Base-by-base conservation (phyloP, 37 sponge, comb jelly and placozoan species). In the Amphimedon queenslandica region DNA sequence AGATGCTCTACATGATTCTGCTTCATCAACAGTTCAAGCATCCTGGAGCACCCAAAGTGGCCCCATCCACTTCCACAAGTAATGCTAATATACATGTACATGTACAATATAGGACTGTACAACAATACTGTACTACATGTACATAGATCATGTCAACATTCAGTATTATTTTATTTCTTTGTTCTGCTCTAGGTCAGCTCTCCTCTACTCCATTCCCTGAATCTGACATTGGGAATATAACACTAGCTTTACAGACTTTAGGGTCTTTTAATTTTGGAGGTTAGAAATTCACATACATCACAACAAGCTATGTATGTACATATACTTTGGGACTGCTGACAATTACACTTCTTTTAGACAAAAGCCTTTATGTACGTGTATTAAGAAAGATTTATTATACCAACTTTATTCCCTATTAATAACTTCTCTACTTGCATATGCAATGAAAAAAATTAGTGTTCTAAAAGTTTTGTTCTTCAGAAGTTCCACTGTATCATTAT, bases 201-300 rank as follows among this genome's bases (percentile, higher is more conserved):
- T 41, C 72, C n/a, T 53, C 29, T 37, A 37, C 53, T 28, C 36
- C 82, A 31, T 43, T 55, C 13, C 81, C 43, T 1, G 83, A 88
- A 13, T 35, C 67, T 37, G 92, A 91, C 69, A 75, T 77, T 34
- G 69, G 65, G 39, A 84, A 28, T 35, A 58, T 92, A 2, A 83
- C 89, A 1, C 81, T 92, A 0, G 92, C 96, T 4, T 66, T 95
- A 42, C 84, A 79, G 60, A 91, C 88, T 11, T 82, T 95, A 24
- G 89, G 91, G 6, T 63, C 77, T 40, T 95, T 95, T 79, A 79
- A 85, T 57, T 91, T 91, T 70, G 83, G 84, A 72, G 75, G 87
- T 88, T 23, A 31, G 79, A 42, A 8, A 77, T 5, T n/a, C 51
- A n/a, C n/a, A n/a, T n/a, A n/a, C n/a, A n/a, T n/a, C n/a, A n/a